Conservation (phyloP, 2,797 vertebrate genomes). For the Artibeus jamaicensis region DNA sequence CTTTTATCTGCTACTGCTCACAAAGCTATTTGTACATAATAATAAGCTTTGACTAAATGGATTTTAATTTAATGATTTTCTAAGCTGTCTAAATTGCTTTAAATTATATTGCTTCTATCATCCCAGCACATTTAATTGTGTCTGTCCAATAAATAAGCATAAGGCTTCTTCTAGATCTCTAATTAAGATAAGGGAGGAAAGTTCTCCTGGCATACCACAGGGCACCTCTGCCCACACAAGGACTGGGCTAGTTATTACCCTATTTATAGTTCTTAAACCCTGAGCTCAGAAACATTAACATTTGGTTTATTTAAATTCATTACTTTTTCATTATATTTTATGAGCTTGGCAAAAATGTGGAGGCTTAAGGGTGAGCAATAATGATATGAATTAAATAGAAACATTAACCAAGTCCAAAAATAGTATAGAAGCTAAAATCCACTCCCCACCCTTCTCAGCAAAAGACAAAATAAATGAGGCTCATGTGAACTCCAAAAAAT, state of each 20-base stretch:
- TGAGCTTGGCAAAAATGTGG: slow-evolving; percentile 36
- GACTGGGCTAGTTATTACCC: background rate
- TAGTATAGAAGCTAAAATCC: background rate
- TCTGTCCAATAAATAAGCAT: slow-evolving; percentile 52
- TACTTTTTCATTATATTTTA: slow-evolving; percentile 63
- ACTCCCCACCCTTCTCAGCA: background rate
- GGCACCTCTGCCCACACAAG: background rate
- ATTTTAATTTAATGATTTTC: slow-evolving; percentile 65
- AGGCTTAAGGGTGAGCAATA: slow-evolving; percentile 7
- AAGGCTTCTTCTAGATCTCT: slow-evolving; percentile 48
- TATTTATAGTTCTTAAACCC: slow-evolving; percentile 38
- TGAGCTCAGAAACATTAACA: slow-evolving; percentile 52
- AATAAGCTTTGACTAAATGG: slow-evolving; percentile 48
- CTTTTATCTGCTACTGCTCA: slow-evolving; percentile 31
- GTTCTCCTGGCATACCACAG: background rate
- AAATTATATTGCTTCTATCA: slow-evolving; percentile 50
- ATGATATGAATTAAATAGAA: slow-evolving; percentile 47
- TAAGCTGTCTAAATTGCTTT: slow-evolving; percentile 60
- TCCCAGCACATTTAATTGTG: slow-evolving; percentile 53
- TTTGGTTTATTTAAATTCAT: slow-evolving; percentile 43
- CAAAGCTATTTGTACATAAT: slow-evolving; percentile 38
- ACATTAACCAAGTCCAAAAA: slow-evolving; percentile 49
- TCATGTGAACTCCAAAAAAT: background rate
- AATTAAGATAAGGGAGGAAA: slow-evolving; percentile 43
- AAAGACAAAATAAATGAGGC: slow-evolving; percentile 11